Evolutionary conservation across 2,888 invertebrate species (phyloP).

Genomic region (Andrena haemorrhoa): DNA sequence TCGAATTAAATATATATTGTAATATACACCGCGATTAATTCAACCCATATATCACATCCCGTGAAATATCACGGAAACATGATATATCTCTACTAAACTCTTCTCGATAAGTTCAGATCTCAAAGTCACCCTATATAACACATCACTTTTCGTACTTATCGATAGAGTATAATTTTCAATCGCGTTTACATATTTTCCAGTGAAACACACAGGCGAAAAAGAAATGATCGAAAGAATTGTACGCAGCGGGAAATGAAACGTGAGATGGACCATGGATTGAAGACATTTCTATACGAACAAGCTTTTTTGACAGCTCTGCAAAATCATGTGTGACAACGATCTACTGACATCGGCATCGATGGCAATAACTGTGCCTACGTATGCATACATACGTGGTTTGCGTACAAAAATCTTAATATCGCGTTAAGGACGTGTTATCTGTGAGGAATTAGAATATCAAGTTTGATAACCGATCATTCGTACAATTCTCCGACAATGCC

Average conservation of each 20-base stretch:
- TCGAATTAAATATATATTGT: background rate
- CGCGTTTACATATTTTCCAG: background rate
- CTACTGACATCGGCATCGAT: slow-evolving; percentile 41
- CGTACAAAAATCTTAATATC: slow-evolving; percentile 28
- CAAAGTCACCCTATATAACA: background rate
- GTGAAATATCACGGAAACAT: background rate
- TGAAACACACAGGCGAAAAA: background rate
- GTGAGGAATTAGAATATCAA: slow-evolving; percentile 13
- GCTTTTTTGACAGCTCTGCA: slow-evolving; percentile 19
- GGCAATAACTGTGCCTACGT: slow-evolving; percentile 55
- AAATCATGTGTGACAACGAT: slow-evolving; percentile 26
- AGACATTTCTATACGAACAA: background rate
- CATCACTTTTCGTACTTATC: background rate
- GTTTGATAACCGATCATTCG: slow-evolving; percentile 26
- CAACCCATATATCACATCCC: background rate
- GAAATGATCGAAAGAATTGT: background rate
- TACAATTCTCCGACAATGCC: background rate
- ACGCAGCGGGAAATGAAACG: background rate
- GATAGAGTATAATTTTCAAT: slow-evolving; percentile 2
- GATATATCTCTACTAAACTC: background rate
- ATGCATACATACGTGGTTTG: slow-evolving; percentile 31
- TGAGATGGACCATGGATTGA: background rate
- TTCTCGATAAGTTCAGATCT: background rate
- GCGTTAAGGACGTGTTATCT: slow-evolving; percentile 15
- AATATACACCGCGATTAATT: background rate